Conservation (phyloP, 2,797 vertebrate species). For the Botia kubotai region DNA sequence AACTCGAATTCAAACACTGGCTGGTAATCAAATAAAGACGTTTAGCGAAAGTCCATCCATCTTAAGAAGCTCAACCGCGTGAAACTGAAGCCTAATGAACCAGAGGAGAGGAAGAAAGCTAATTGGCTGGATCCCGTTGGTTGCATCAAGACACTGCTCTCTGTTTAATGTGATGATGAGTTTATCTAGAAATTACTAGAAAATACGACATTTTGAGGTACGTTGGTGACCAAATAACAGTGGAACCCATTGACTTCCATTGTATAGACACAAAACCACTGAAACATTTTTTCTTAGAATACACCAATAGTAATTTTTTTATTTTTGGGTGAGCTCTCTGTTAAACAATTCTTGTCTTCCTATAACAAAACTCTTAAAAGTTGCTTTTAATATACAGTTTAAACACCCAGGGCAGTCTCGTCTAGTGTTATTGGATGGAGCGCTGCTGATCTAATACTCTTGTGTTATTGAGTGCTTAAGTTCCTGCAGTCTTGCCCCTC, state of each 20-base stretch:
- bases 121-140: slow-evolving; percentile 15
- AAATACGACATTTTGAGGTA: no score
- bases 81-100: slow-evolving; percentile 52
- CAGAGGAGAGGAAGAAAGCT: slow-evolving; percentile 10
- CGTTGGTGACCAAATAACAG: no score
- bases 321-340: no score
- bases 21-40: slow-evolving; percentile 35
- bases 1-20: slow-evolving; percentile 43
- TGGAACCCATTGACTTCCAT: no score
- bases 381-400: slow-evolving; percentile 19
- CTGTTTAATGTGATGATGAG: slow-evolving; percentile 41
- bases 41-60: slow-evolving; percentile 39
- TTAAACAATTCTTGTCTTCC: neutral
- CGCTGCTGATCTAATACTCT: slow-evolving; percentile 27
- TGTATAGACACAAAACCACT: no score
- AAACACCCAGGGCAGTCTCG: slow-evolving; percentile 2
- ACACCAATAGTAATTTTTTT: no score
- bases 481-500: slow-evolving; percentile 26
- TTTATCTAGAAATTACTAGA: slow-evolving; percentile 22
- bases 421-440: slow-evolving; percentile 16
- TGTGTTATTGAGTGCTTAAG: slow-evolving; percentile 25
- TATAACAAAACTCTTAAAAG: slow-evolving; percentile 8
- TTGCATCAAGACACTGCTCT: slow-evolving; percentile 31
- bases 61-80: slow-evolving; percentile 2
- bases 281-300: no score